Conservation (phyloP, 2,797 vertebrate genomes). For the Morelia viridis region DNA sequence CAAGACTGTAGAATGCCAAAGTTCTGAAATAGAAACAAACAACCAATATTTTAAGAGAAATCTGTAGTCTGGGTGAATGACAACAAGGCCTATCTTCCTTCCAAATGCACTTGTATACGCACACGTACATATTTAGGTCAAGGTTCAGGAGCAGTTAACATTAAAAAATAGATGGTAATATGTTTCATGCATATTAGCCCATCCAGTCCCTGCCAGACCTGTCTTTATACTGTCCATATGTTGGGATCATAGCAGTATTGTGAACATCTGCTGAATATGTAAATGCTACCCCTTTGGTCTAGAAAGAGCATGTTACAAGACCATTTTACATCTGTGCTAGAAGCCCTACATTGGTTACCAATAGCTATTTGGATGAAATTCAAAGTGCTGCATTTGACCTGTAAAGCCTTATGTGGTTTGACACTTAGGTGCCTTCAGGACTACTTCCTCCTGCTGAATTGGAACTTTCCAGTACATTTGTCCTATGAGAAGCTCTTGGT, state of each 20-base stretch:
- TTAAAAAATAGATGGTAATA: background rate
- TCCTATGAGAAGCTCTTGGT: background rate
- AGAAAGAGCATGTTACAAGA: background rate
- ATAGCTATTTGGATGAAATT: background rate
- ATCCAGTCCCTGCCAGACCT: no score
- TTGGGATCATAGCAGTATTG: background rate
- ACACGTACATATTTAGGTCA: background rate
- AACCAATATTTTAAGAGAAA: background rate
- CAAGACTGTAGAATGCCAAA: background rate
- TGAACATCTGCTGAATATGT: background rate
- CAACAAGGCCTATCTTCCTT: background rate
- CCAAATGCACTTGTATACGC: background rate
- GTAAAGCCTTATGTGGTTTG: background rate
- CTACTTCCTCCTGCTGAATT: background rate
- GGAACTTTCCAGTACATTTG: background rate
- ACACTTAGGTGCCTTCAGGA: background rate
- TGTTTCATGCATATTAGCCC: background rate
- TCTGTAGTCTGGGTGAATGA: background rate
- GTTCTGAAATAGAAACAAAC: background rate
- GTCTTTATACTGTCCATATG: background rate
- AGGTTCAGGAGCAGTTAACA: background rate
- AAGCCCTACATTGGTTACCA: background rate
- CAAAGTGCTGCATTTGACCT: background rate
- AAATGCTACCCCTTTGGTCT: background rate
- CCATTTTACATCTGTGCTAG: background rate